Conservation (phyloP, 2,113 vertebrate species). For the Lontra canadensis region DNA sequence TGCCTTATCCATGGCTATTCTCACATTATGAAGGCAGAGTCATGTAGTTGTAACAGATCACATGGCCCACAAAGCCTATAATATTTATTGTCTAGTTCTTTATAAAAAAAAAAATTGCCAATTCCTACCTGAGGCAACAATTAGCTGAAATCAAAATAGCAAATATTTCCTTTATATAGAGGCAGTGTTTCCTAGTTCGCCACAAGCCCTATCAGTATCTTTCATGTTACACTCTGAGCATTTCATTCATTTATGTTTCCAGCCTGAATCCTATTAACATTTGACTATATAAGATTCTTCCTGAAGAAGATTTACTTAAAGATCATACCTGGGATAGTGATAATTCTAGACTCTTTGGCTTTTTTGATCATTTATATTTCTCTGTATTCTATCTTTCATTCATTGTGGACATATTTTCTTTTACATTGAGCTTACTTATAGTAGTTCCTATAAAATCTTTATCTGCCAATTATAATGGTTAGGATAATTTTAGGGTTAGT, state of each 20-base stretch:
- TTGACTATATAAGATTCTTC: background rate
- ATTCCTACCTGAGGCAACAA: background rate
- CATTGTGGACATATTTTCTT: background rate
- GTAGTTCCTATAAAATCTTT: background rate
- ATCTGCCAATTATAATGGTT: background rate
- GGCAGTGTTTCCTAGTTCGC: background rate
- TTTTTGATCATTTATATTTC: background rate
- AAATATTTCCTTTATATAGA: background rate
- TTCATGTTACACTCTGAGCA: background rate
- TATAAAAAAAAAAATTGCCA: background rate
- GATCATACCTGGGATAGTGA: background rate
- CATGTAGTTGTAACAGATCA: background rate
- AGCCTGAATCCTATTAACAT: background rate
- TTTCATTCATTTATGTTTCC: background rate
- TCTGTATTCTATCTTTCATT: background rate
- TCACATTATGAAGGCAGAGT: background rate
- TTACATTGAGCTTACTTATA: background rate
- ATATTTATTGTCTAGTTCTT: background rate
- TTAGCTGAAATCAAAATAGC: background rate
- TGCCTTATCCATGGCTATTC: background rate
- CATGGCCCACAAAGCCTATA: background rate
- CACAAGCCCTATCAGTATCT: background rate
- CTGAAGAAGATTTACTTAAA: background rate
- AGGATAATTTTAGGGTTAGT: background rate
- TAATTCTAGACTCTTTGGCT: background rate